Evolutionary conservation across 2,888 invertebrate species (phyloP).

Genomic region (Fragum fragum): DNA sequence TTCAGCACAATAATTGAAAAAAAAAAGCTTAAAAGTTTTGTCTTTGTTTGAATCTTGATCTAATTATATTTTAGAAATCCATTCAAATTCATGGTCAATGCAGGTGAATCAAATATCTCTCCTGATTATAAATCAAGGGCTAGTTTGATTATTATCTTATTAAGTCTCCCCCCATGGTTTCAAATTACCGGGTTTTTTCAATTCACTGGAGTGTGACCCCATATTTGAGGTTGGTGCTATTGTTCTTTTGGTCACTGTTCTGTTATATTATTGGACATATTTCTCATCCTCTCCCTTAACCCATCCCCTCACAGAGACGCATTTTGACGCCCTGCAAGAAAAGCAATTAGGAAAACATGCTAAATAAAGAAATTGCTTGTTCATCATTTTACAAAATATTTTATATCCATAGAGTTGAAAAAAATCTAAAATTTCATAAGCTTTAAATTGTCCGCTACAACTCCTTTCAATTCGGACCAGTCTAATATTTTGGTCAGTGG

Average conservation of each 20-base stretch:
- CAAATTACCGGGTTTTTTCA: conserved; percentile 1
- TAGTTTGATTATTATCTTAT: conserved; percentile 2
- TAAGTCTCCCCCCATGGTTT: neutral
- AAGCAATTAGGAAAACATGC: too few relatives aligned
- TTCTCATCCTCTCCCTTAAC: neutral
- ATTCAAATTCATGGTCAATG: neutral
- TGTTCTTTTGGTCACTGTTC: neutral
- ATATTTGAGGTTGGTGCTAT: neutral
- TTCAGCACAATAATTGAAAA: too few relatives aligned
- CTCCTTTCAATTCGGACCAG: too few relatives aligned
- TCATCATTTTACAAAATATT: too few relatives aligned
- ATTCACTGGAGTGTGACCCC: neutral
- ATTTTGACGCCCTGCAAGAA: too few relatives aligned
- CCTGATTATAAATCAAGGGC: neutral
- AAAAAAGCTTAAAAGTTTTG: too few relatives aligned
- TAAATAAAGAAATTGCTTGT: too few relatives aligned
- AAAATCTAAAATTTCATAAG: too few relatives aligned
- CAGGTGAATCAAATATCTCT: neutral
- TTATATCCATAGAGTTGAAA: too few relatives aligned
- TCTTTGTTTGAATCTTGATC: neutral
- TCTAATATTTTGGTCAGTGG: too few relatives aligned
- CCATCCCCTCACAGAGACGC: too few relatives aligned
- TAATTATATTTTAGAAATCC: neutral
- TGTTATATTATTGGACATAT: neutral
- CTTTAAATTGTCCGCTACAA: too few relatives aligned